These are phyloP conservation scores for Chaetura pelagica DNA, from an alignment of 2,113 vertebrate genomes.

Conservation along the genomic window DNA sequence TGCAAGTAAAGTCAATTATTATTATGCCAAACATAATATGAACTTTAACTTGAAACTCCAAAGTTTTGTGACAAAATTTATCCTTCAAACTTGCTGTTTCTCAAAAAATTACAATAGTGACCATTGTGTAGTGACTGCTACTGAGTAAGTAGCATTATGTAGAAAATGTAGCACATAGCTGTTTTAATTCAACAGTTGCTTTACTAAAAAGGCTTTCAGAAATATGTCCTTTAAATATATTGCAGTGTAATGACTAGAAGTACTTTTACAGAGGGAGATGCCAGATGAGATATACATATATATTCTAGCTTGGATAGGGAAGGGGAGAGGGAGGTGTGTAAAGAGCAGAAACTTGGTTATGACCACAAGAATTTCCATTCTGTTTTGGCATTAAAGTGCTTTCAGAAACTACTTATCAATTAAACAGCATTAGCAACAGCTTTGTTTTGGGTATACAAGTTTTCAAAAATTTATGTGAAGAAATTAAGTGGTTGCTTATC, in stretches of 20 bases:
- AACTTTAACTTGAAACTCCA: not conserved
- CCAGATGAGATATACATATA: not conserved
- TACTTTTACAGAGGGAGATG: not conserved
- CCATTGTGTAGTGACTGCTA: not conserved
- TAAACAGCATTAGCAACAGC: not conserved
- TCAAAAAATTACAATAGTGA: not conserved
- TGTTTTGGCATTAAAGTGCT: not conserved
- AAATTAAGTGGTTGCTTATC: not conserved
- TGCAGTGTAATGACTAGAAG: not conserved
- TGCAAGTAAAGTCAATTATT: not conserved
- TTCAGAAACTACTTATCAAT: not conserved
- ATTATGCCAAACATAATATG: not conserved
- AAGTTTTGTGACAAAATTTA: not conserved
- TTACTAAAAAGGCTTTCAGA: not conserved
- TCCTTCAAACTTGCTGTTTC: not conserved
- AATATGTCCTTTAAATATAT: not conserved
- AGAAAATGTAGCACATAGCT: not conserved
- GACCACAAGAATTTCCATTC: not conserved
- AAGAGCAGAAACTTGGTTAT: not conserved
- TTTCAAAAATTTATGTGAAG: not conserved
- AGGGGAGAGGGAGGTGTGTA: not conserved
- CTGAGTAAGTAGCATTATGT: not conserved
- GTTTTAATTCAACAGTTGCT: not conserved
- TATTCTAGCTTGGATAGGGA: not conserved
- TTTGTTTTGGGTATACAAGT: not conserved